Evolutionary conservation across 2,113 vertebrate species (phyloP).

Genomic region (Himantopus leucocephalus): DNA sequence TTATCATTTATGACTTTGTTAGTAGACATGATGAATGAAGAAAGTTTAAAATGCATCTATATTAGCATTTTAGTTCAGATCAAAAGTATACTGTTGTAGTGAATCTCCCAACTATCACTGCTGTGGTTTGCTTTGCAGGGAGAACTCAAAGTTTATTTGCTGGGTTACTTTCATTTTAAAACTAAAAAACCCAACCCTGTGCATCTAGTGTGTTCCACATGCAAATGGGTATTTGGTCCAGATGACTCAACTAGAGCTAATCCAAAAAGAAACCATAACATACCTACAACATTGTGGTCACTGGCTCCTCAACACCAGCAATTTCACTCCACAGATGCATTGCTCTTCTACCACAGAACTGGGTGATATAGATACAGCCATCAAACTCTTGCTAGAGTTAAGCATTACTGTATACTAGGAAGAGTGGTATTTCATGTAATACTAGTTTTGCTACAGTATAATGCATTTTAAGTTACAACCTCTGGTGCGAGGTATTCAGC

Average conservation of each 20-base stretch:
- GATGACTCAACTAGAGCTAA: background rate
- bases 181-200: accelerated
- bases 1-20: background rate
- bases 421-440: background rate
- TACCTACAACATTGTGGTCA: background rate
- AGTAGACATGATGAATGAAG: background rate
- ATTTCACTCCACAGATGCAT: background rate
- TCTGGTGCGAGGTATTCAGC: accelerated
- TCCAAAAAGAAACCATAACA: background rate
- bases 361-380: background rate
- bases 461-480: background rate
- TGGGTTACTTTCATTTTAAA: background rate
- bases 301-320: background rate
- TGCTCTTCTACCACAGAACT: background rate
- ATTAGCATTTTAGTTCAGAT: background rate
- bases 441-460: background rate
- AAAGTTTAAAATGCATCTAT: background rate
- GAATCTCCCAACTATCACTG: background rate
- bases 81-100: background rate
- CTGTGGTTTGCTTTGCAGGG: background rate
- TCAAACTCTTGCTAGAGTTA: background rate
- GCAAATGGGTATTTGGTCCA: background rate
- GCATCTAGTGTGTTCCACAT: background rate
- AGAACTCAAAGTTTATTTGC: background rate
- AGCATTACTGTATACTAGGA: background rate